Evolutionary conservation across 2,888 invertebrate species (phyloP).

Genomic region (Drosophila histrio): DNA sequence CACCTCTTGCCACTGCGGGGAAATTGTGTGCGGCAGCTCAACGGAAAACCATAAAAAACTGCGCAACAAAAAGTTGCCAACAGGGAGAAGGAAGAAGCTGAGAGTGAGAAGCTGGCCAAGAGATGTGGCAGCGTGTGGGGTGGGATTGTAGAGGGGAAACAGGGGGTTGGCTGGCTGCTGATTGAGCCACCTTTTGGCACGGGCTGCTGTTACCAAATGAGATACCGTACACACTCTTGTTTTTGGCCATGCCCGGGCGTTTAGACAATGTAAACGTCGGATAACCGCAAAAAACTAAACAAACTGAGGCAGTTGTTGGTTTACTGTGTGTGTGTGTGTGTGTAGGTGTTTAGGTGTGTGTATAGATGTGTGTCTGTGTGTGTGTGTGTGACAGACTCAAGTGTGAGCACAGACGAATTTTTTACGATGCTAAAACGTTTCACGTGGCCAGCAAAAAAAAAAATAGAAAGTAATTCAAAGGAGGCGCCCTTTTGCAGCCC

Average conservation of each 20-base stretch:
- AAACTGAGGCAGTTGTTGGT: conserved; percentile 50
- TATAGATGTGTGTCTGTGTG: background rate
- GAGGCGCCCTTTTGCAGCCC: conserved; percentile 14
- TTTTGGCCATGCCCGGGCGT: conserved; percentile 66
- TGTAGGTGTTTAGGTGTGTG: background rate
- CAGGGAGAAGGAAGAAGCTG: conserved; percentile 4
- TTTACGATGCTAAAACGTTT: conserved; percentile 41
- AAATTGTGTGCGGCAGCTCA: conserved; percentile 38
- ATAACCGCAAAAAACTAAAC: conserved; percentile 70
- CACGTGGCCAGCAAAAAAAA: conserved; percentile 29
- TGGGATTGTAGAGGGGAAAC: background rate
- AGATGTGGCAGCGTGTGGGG: background rate
- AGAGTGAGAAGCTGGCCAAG: background rate
- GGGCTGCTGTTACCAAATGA: conserved; percentile 47
- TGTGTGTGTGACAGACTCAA: conserved; percentile 41
- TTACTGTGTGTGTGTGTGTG: conserved; percentile 21
- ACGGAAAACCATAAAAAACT: conserved; percentile 72
- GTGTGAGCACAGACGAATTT: conserved; percentile 67
- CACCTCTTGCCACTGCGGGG: conserved; percentile 49
- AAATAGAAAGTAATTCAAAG: background rate
- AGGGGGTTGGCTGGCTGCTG: conserved; percentile 4
- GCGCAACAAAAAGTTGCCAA: conserved; percentile 64
- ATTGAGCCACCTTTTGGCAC: conserved; percentile 23
- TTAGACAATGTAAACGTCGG: conserved; percentile 77
- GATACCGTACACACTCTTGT: conserved; percentile 34